Evolutionary conservation across 2,113 vertebrate genomes (phyloP), one percentile per base, ranked within the genome.

Genomic region (Podilymbus podiceps): DNA sequence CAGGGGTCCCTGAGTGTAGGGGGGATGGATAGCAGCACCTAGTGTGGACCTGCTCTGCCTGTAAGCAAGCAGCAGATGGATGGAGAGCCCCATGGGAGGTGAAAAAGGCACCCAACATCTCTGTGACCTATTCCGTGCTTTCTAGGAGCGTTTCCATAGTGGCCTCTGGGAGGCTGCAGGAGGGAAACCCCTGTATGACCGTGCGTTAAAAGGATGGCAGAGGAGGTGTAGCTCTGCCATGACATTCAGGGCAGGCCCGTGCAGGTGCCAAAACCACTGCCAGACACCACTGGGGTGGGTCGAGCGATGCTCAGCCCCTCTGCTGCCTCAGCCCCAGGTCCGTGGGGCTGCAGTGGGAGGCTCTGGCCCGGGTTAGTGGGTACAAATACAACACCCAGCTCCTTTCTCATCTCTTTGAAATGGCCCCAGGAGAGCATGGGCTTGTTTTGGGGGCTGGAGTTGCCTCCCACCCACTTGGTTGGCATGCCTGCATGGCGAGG

Each of bases 31-130:
- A 63, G 80, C 59, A 84, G 55, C 19, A 58, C 42, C 19, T 3
- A 2, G 7, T 27, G n/a, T 23, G 30, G 52, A n/a, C 22, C 2
- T 2, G 14, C 23, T 55, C 22, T 0, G 0, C 6, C 56, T 71
- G 24, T 53, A 13, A 58, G 49, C 47, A 40, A 59, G 24, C 25
- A 30, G 52, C 11, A 17, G 58, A 42, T 33, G 33, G 25, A 19
- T 64, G 46, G 68, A 62, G 42, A 77, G 3, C 21, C 28, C 46
- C 1, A 0, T 3, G 5, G 49, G 40, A 82, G 62, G 21, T 49
- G 30, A 52, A 67, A 19, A 4, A 2, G 3, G 12, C 66, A 8
- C 31, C 38, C 40, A 15, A 60, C 73, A 31, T 58, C 62, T 52
- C 67, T 2, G 0, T 58, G 52, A 59, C 31, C 50, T 64, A 11